Evolutionary conservation across 2,888 invertebrate genomes (phyloP).

Genomic region (Nemotelus nigrinus): DNA sequence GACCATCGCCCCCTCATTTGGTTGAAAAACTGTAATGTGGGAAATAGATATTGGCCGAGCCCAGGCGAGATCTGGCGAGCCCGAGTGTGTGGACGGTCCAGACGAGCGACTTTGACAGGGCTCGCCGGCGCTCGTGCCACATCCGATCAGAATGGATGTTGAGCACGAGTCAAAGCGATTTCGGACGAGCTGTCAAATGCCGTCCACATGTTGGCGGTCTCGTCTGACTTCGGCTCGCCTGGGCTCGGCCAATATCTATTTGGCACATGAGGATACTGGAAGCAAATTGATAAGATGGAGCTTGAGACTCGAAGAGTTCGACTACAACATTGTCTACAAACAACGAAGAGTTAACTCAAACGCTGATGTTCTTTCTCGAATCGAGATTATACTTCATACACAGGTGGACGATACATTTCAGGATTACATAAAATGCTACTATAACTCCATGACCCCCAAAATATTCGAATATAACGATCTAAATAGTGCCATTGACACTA

Average conservation of each 20-base stretch:
- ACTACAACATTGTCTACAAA: conserved; percentile 54
- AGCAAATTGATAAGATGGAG: conserved; percentile 54
- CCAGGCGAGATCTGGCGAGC: too few relatives aligned
- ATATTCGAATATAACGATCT: conserved; percentile 18
- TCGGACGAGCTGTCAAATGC: too few relatives aligned
- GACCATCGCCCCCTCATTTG: conserved; percentile 33
- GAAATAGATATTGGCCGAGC: too few relatives aligned
- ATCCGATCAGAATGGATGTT: too few relatives aligned
- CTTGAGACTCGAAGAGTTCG: conserved; percentile 55
- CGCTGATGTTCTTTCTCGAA: conserved; percentile 11
- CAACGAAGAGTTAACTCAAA: conserved; percentile 53
- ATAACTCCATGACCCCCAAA: conserved; percentile 5
- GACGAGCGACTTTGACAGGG: too few relatives aligned
- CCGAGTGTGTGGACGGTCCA: too few relatives aligned
- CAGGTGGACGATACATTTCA: conserved; percentile 18
- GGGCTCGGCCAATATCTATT: too few relatives aligned
- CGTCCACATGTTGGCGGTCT: too few relatives aligned
- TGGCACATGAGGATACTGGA: conserved; percentile 54
- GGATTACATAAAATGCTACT: conserved; percentile 5
- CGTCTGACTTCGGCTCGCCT: too few relatives aligned
- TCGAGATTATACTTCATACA: background rate
- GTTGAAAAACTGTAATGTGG: conserved; percentile 50
- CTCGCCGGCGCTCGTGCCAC: too few relatives aligned
- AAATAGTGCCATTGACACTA: conserved; percentile 14
- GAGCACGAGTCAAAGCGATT: too few relatives aligned